Evolutionary conservation across 2,888 invertebrate species (phyloP).

Genomic region (Hydropsyche betteni): DNA sequence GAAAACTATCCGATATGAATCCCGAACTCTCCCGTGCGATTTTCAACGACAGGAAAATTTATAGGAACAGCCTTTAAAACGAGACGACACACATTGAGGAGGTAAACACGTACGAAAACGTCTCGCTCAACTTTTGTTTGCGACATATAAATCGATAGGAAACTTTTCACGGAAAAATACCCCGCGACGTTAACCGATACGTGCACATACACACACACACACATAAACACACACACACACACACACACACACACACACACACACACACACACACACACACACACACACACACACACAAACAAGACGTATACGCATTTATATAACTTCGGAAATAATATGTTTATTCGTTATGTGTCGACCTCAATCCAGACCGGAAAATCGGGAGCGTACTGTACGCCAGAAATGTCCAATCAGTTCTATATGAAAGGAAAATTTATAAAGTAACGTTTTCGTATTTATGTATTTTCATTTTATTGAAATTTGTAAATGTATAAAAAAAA

Average conservation of each 20-base stretch:
- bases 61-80: too few relatives aligned
- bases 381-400: too few relatives aligned
- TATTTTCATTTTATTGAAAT: too few relatives aligned
- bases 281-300: not conserved
- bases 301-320: not conserved
- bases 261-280: not conserved
- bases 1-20: too few relatives aligned
- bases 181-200: not conserved
- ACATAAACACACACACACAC: not conserved
- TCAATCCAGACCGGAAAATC: too few relatives aligned
- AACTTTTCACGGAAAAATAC: conserved; percentile 28
- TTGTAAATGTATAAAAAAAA: too few relatives aligned
- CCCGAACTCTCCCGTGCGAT: too few relatives aligned
- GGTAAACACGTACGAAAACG: conserved; percentile 19
- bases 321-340: not conserved
- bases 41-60: too few relatives aligned
- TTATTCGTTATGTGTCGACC: not conserved
- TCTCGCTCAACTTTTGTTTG: conserved; percentile 19
- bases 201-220: not conserved
- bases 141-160: conserved; percentile 20
- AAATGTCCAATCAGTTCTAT: too few relatives aligned
- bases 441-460: too few relatives aligned
- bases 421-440: not conserved
- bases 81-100: too few relatives aligned
- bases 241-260: not conserved